phyloP scores from a whole-genome alignment of 2,797 vertebrate species.

The Bryconaethiops microstoma region DNA sequence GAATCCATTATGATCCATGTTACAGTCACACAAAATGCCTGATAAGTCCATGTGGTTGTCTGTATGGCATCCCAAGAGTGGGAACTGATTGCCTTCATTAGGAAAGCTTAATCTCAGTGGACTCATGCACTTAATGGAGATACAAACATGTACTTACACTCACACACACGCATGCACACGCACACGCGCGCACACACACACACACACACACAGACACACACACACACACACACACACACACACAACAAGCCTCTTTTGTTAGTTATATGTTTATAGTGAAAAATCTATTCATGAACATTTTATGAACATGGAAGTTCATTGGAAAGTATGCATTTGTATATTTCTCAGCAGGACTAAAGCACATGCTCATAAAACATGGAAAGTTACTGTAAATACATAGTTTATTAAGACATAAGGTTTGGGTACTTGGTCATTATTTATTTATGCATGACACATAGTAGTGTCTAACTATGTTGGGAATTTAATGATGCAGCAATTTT shows the following conservation, averaged over 20 bases:
- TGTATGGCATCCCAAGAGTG: conserved; percentile 50
- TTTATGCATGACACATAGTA: conserved; percentile 26
- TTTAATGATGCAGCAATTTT: conserved; percentile 33
- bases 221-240: background rate
- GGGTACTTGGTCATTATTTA: conserved; percentile 38
- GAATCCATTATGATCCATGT: conserved; percentile 52
- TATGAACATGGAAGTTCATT: background rate
- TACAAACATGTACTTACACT: background rate
- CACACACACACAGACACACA: too few relatives aligned
- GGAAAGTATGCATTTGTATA: conserved; percentile 14
- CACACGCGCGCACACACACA: too few relatives aligned
- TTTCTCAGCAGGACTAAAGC: conserved; percentile 8
- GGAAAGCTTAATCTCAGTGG: conserved; percentile 41
- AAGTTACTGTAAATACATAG: conserved; percentile 14
- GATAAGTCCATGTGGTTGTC: conserved; percentile 29
- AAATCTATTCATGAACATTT: conserved; percentile 30
- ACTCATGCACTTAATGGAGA: conserved; percentile 1
- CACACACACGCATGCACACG: too few relatives aligned
- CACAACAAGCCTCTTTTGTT: background rate
- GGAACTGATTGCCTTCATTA: conserved; percentile 57
- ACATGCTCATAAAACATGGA: conserved; percentile 18
- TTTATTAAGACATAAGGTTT: conserved; percentile 31
- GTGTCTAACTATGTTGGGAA: background rate
- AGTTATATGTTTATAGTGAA: conserved; percentile 31
- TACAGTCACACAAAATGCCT: conserved; percentile 44